A percentile compares a stretch with the other conserved stretches of the same genome.
Evolutionary conservation across 1,140 invertebrate species (phyloP).

Genomic region (Drosophila virilis): DNA sequence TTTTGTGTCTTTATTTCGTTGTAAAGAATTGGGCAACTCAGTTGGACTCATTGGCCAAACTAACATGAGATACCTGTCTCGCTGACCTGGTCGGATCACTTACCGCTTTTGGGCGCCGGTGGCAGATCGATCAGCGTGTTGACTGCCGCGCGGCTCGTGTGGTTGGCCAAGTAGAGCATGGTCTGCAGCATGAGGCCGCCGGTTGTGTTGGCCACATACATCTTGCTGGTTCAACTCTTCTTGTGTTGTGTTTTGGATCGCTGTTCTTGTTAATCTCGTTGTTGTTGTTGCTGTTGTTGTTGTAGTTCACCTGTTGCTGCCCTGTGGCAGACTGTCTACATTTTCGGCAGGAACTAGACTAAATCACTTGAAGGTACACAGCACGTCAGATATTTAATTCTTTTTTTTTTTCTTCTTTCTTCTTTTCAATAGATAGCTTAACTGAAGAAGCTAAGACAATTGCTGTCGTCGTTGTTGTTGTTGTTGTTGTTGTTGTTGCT

Average conservation of each 20-base stretch:
- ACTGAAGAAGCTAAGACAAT: slow-evolving; percentile 21
- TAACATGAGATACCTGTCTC: neutral
- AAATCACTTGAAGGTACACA: slow-evolving; percentile 9
- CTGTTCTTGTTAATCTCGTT: neutral
- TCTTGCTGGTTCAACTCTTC: slow-evolving; percentile 26
- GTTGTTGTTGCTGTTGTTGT: neutral
- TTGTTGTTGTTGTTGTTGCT: neutral
- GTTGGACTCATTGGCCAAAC: neutral
- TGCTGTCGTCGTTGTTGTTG: neutral
- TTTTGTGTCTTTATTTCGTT: no score
- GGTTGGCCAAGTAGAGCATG: slow-evolving; percentile 83
- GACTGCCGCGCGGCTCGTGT: slow-evolving; percentile 76
- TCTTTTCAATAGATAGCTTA: slow-evolving; percentile 31
- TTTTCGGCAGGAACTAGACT: slow-evolving; percentile 19
- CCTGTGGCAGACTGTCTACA: slow-evolving; percentile 27
- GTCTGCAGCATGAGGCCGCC: slow-evolving; percentile 82
- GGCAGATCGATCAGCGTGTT: slow-evolving; percentile 77
- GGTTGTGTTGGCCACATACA: slow-evolving; percentile 80
- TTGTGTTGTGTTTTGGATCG: neutral
- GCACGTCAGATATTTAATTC: neutral
- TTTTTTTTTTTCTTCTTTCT: neutral
- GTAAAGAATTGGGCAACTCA: neutral
- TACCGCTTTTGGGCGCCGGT: slow-evolving; percentile 79
- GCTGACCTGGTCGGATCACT: slow-evolving; percentile 38
- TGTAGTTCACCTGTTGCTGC: neutral